These are phyloP conservation scores for Hemibagrus guttatus DNA, from an alignment of 2,797 vertebrate genomes.

Conservation along the genomic window DNA sequence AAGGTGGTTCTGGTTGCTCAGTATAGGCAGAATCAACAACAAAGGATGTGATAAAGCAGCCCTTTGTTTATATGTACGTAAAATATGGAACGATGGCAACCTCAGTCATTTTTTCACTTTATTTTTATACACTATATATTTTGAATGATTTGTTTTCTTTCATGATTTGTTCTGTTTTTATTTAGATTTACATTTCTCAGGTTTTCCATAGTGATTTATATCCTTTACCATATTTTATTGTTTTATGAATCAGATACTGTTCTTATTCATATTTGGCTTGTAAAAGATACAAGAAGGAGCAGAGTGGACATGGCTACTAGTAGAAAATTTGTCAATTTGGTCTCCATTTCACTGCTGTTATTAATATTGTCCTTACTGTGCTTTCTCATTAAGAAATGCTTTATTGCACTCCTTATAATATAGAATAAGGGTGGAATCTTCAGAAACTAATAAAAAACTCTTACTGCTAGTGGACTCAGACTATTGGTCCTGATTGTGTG, in stretches of 20 bases:
- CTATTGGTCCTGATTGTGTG: neutral
- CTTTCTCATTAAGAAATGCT: neutral
- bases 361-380: neutral
- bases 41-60: neutral
- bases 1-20: neutral
- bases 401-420: neutral
- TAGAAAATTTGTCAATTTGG: neutral
- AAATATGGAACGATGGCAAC: neutral
- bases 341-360: neutral
- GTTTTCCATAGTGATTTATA: neutral
- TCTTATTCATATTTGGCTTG: neutral
- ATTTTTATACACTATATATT: neutral
- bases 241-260: neutral
- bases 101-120: no score
- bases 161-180: neutral
- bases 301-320: neutral
- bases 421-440: conserved; percentile 2
- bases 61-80: neutral
- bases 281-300: neutral
- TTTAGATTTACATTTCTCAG: neutral
- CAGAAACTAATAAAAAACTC: neutral
- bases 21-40: neutral
- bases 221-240: neutral
- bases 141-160: neutral
- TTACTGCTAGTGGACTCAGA: neutral